Conservation (phyloP, 2,113 vertebrate species). For the Lophotis ruficrista region DNA sequence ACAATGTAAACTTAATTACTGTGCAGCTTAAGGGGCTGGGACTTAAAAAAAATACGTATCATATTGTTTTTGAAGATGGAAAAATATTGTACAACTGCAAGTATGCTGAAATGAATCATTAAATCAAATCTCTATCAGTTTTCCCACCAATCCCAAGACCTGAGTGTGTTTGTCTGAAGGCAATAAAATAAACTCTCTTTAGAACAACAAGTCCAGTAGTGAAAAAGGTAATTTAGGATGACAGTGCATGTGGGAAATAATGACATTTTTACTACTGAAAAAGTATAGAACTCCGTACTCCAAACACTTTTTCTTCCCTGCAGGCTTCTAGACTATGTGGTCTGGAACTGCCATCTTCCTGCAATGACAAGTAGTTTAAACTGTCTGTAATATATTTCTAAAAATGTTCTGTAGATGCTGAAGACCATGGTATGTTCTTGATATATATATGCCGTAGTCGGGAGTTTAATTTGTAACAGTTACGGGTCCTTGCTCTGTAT, state of each 20-base stretch:
- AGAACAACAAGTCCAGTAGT: neutral
- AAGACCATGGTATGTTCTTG: neutral
- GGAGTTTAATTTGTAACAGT: neutral
- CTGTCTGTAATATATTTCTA: neutral
- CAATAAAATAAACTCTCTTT: neutral
- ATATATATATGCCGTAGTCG: accelerated
- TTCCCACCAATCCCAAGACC: neutral
- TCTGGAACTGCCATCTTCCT: no score
- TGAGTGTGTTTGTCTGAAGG: neutral
- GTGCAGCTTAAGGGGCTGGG: neutral
- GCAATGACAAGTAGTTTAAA: no score
- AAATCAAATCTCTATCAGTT: neutral
- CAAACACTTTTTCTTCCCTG: no score
- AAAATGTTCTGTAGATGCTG: neutral
- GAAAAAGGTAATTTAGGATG: neutral
- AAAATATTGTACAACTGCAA: conserved; percentile 28
- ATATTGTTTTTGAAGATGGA: conserved; percentile 33
- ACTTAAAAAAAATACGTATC: conserved; percentile 3
- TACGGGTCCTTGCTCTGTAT: neutral
- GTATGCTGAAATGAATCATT: neutral
- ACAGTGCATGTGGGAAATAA: neutral
- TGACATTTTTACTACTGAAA: neutral
- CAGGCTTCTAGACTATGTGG: no score
- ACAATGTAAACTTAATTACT: conserved; percentile 62
- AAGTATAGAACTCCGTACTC: neutral